Evolutionary conservation across 2,113 vertebrate species (phyloP).

Genomic region (Fregata magnificens): DNA sequence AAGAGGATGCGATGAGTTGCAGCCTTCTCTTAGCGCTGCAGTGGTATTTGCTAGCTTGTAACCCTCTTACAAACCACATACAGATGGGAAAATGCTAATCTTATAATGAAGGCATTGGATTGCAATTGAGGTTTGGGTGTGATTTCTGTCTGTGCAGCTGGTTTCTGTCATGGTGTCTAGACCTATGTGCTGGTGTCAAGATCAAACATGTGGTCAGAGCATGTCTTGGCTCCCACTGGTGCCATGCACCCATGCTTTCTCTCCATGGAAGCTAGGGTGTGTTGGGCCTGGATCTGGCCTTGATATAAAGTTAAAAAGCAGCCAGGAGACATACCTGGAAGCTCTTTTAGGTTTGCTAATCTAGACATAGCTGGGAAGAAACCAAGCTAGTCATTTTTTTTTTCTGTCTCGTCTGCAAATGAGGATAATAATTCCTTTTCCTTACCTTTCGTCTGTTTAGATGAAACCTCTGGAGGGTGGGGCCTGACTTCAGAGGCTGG

Average conservation of each 20-base stretch:
- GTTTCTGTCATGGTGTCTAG: not conserved
- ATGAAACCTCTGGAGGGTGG: not conserved
- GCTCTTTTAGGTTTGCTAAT: not conserved
- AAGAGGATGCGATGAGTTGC: not conserved
- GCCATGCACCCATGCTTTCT: not conserved
- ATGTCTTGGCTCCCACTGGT: fast-evolving
- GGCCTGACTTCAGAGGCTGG: not conserved
- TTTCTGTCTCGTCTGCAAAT: conserved; percentile 12
- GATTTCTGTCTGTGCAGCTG: not conserved
- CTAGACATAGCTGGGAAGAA: not conserved
- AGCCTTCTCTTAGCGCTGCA: not conserved
- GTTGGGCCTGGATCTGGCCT: not conserved
- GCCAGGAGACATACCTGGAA: not conserved
- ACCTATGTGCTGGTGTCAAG: not conserved
- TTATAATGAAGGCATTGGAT: not conserved
- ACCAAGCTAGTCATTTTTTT: not conserved
- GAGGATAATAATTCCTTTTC: conserved; percentile 18
- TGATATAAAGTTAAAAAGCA: not conserved
- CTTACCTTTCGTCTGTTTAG: not conserved
- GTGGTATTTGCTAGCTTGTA: not conserved
- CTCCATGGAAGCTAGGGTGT: not conserved
- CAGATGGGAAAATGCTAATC: not conserved
- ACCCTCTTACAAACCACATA: not conserved
- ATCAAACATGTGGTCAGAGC: not conserved
- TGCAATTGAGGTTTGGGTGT: not conserved